Evolutionary conservation across 2,888 invertebrate species (phyloP).

Genomic region (Ennomos fuscantarius): DNA sequence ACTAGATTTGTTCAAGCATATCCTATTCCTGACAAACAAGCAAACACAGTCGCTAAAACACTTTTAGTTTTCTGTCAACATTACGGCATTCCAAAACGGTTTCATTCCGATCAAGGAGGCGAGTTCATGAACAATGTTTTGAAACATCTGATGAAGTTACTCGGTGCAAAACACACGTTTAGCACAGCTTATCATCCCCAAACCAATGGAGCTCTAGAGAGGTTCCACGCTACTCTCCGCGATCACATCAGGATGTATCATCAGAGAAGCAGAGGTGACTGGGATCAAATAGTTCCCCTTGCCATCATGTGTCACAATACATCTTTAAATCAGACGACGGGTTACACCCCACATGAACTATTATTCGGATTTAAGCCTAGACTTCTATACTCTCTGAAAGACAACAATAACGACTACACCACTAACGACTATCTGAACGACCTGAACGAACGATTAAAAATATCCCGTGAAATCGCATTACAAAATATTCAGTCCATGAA

Average conservation of each 20-base stretch:
- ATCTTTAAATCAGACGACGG: slow-evolving; percentile 46
- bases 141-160: slow-evolving; percentile 50
- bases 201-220: slow-evolving; percentile 49
- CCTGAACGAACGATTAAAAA: slow-evolving; percentile 45
- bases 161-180: slow-evolving; percentile 46
- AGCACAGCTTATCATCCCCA: slow-evolving; percentile 52
- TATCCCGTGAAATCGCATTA: slow-evolving; percentile 45
- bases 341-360: slow-evolving; percentile 46
- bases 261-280: slow-evolving; percentile 37
- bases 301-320: slow-evolving; percentile 53
- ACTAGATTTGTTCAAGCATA: slow-evolving; percentile 55
- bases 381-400: slow-evolving; percentile 35
- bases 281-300: slow-evolving; percentile 51
- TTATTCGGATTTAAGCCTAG: slow-evolving; percentile 50
- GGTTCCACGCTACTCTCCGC: too few relatives aligned
- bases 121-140: slow-evolving; percentile 46
- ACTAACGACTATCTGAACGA: slow-evolving; percentile 49
- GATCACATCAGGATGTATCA: slow-evolving; percentile 51
- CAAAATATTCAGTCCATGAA: slow-evolving; percentile 45
- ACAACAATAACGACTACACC: slow-evolving; percentile 10
- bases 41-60: slow-evolving; percentile 45
- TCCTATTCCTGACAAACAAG: slow-evolving; percentile 51
- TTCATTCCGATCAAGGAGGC: too few relatives aligned
- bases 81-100: slow-evolving; percentile 49
- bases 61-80: slow-evolving; percentile 51